A percentile compares a stretch with the other conserved stretches of the same genome.
Evolutionary conservation across 2,888 invertebrate species (phyloP).

Genomic region (Griposia aprilina): DNA sequence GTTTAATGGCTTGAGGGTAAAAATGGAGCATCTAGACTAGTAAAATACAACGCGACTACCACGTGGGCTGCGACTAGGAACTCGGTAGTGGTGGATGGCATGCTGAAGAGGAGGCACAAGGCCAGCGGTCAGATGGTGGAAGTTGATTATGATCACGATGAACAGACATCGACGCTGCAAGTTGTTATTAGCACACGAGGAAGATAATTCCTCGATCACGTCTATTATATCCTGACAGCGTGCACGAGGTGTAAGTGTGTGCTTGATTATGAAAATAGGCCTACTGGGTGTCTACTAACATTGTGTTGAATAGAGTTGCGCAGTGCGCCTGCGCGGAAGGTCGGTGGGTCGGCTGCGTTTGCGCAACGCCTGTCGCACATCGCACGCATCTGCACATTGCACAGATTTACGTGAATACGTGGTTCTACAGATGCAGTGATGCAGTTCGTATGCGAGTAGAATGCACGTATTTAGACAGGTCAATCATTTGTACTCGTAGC

Average conservation of each 20-base stretch:
- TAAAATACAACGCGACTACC: background rate
- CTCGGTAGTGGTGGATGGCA: background rate
- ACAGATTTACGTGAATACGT: slow-evolving; percentile 59
- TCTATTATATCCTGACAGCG: background rate
- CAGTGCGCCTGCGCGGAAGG: slow-evolving; percentile 52
- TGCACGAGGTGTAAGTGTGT: background rate
- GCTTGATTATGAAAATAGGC: background rate
- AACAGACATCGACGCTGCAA: background rate
- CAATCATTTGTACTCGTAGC: slow-evolving; percentile 33
- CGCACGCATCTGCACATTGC: slow-evolving; percentile 64
- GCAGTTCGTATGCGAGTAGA: slow-evolving; percentile 19
- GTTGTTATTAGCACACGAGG: background rate
- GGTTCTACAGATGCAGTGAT: background rate
- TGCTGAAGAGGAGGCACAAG: background rate
- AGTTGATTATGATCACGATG: background rate
- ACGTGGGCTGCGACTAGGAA: background rate
- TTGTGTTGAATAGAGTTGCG: slow-evolving; percentile 39
- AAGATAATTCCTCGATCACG: background rate
- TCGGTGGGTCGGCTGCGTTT: slow-evolving; percentile 59
- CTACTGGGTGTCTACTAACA: slow-evolving; percentile 11
- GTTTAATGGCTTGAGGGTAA: background rate
- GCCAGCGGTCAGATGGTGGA: background rate
- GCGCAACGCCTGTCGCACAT: slow-evolving; percentile 61
- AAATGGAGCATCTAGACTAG: background rate
- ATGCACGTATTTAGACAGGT: slow-evolving; percentile 35